Evolutionary conservation across 1,140 invertebrate species (phyloP).

Genomic region (Cotesia chilonis): DNA sequence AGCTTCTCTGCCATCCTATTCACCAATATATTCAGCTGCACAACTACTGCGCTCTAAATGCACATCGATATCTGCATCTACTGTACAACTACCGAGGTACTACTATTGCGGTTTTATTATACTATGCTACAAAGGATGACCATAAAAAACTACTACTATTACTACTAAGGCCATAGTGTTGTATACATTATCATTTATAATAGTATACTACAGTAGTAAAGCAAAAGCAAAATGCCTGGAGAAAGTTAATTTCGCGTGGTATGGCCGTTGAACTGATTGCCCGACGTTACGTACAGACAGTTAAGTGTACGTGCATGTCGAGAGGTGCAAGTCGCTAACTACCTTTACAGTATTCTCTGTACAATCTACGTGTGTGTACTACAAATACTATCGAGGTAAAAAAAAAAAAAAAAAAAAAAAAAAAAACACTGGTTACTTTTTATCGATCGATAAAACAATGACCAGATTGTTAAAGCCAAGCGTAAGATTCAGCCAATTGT

Average conservation of each 20-base stretch:
- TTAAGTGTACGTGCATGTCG: slow-evolving; percentile 27
- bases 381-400: no score
- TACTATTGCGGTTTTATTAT: no score
- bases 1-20: neutral
- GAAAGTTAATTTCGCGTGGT: slow-evolving; percentile 63
- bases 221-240: slow-evolving; percentile 38
- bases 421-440: neutral
- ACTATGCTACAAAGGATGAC: slow-evolving; percentile 1
- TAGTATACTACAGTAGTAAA: no score
- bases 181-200: slow-evolving; percentile 3
- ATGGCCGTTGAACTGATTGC: slow-evolving; percentile 61
- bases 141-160: slow-evolving; percentile 9
- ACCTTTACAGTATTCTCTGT: neutral
- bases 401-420: no score
- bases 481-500: no score
- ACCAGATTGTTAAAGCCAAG: neutral
- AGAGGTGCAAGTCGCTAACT: slow-evolving; percentile 10
- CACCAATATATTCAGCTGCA: neutral
- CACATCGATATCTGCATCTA: no score
- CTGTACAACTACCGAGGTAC: no score
- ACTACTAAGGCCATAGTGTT: neutral
- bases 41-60: no score
- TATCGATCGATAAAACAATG: neutral
- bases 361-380: neutral
- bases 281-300: slow-evolving; percentile 48